A percentile compares a stretch with the other conserved stretches of the same genome.
These are phyloP conservation scores for Petrocephalus microphthalmus DNA, from an alignment of 2,113 vertebrate species.

Conservation along the genomic window DNA sequence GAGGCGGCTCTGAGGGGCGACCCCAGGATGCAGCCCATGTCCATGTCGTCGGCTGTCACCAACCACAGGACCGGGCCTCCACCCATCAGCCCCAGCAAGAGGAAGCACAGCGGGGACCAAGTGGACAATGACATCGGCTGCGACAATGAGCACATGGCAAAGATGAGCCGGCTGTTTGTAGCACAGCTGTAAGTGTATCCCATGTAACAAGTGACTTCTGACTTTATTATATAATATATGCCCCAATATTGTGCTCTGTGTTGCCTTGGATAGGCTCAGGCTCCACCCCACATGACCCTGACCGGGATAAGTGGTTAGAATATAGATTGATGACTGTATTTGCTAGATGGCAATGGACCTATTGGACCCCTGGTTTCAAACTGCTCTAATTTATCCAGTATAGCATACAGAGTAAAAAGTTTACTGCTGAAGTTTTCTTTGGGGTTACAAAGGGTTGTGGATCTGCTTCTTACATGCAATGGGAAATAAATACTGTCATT, in stretches of 20 bases:
- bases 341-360: background rate
- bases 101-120: constrained; percentile 83
- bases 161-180: constrained; percentile 89
- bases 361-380: background rate
- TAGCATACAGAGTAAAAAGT: background rate
- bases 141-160: constrained; percentile 83
- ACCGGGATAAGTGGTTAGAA: background rate
- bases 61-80: constrained; percentile 89
- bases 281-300: background rate
- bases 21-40: constrained; percentile 84
- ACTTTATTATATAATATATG: background rate
- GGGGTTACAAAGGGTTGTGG: background rate
- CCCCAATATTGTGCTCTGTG: background rate
- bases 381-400: background rate
- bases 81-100: constrained; percentile 93
- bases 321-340: background rate
- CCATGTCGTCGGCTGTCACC: constrained; percentile 72
- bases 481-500: background rate
- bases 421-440: background rate
- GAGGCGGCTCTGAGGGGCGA: constrained; percentile 90
- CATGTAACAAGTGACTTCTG: background rate
- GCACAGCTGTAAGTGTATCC: constrained; percentile 78
- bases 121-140: constrained; percentile 79
- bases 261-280: background rate
- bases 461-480: background rate